Conservation (phyloP, 2,888 invertebrate species). For the Lamproptera curius region DNA sequence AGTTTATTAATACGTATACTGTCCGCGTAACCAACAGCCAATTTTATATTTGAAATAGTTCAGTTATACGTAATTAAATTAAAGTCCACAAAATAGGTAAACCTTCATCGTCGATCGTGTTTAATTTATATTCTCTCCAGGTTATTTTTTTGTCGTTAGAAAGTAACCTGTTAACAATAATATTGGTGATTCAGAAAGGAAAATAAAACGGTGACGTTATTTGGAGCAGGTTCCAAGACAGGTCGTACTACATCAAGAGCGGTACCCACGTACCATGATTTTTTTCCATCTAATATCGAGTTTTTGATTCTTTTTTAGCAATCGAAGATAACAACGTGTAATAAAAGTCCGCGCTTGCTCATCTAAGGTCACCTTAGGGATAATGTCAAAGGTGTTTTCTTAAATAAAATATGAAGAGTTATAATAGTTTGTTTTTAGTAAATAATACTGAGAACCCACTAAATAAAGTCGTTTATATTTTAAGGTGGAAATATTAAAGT, state of each 20-base stretch:
- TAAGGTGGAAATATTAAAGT: too few species aligned
- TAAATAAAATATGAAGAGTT: conserved; percentile 4
- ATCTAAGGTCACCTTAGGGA: conserved; percentile 17
- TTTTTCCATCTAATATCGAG: conserved; percentile 9
- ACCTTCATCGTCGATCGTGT: too few species aligned
- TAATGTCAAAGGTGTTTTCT: conserved; percentile 4
- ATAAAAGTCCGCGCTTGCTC: background rate
- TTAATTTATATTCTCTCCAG: too few species aligned
- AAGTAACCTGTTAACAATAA: background rate
- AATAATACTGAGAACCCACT: too few species aligned
- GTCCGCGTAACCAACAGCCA: too few species aligned
- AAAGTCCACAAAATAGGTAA: background rate
- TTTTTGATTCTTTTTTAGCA: conserved; percentile 13
- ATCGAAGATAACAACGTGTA: background rate
- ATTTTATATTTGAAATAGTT: too few species aligned
- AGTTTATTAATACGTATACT: too few species aligned
- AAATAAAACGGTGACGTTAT: conserved; percentile 8
- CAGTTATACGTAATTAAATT: background rate
- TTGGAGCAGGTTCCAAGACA: conserved; percentile 17
- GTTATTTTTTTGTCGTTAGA: too few species aligned
- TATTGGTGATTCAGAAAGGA: background rate
- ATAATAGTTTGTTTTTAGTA: too few species aligned
- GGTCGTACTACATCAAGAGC: conserved; percentile 15
- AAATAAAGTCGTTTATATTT: too few species aligned
- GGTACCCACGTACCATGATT: conserved; percentile 13